Evolutionary conservation across 2,888 invertebrate genomes (phyloP).

Genomic region (Anoplius nigerrimus): DNA sequence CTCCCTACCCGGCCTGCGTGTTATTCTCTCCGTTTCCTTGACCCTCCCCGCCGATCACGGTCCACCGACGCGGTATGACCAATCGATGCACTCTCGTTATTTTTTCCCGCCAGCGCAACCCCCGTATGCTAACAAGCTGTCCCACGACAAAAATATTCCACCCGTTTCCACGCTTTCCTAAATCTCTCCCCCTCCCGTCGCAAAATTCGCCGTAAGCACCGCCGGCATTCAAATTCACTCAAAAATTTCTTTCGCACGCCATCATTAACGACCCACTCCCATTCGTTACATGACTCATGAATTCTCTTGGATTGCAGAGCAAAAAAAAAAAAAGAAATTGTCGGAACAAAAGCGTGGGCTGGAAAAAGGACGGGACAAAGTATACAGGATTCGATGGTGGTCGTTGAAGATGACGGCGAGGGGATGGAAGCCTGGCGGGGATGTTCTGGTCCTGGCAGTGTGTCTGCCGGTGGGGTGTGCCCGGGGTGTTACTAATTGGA

Average conservation of each 20-base stretch:
- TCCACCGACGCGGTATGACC: background rate
- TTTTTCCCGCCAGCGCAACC: background rate
- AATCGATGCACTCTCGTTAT: background rate
- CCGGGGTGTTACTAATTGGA: slow-evolving; percentile 74
- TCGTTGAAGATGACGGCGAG: slow-evolving; percentile 26
- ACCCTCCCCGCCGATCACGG: background rate
- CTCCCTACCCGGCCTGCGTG: background rate
- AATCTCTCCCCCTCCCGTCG: no score
- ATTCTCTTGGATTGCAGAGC: no score
- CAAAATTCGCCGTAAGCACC: no score
- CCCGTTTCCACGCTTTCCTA: background rate
- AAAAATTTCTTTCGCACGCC: no score
- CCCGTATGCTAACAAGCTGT: background rate
- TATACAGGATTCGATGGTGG: slow-evolving; percentile 4
- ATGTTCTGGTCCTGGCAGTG: slow-evolving; percentile 58
- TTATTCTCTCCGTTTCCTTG: slow-evolving; percentile 14
- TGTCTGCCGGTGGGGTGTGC: slow-evolving; percentile 42
- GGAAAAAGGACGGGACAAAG: slow-evolving; percentile 35
- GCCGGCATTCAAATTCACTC: no score
- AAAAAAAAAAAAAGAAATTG: slow-evolving; percentile 17
- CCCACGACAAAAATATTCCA: background rate
- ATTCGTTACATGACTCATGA: no score
- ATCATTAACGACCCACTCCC: no score
- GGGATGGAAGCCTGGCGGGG: slow-evolving; percentile 47
- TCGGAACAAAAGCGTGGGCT: slow-evolving; percentile 28